A percentile compares a stretch with the other conserved stretches of the same genome.
phyloP scores from a whole-genome alignment of 2,888 invertebrate genomes.

The Allophyes oxyacanthae region DNA sequence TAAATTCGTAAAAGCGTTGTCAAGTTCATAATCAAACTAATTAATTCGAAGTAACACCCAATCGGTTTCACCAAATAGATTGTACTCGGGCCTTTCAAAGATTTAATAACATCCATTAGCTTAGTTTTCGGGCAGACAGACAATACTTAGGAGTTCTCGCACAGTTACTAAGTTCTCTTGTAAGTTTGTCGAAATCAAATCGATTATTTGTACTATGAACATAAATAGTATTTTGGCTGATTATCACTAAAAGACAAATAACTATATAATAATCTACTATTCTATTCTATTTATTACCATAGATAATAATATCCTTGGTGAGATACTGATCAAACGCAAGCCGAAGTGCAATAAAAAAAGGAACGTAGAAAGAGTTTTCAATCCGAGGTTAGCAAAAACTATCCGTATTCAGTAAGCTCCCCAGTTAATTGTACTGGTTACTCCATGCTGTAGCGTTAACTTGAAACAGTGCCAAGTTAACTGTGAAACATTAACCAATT shows the following conservation, averaged over 20 bases:
- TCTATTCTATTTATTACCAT: too few species aligned
- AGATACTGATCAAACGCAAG: too few species aligned
- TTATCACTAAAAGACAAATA: too few species aligned
- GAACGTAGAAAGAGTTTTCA: background rate
- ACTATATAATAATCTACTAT: too few species aligned
- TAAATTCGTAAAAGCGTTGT: constrained; percentile 21
- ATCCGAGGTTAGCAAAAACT: constrained; percentile 22
- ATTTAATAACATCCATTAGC: constrained; percentile 56
- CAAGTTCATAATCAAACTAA: constrained; percentile 33
- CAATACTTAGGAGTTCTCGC: constrained; percentile 26
- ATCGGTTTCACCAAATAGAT: constrained; percentile 36
- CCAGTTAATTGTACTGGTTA: constrained; percentile 43
- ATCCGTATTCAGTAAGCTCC: constrained; percentile 27
- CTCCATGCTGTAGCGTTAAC: constrained; percentile 19
- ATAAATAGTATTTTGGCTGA: too few species aligned
- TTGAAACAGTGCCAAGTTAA: constrained; percentile 47
- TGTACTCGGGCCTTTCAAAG: constrained; percentile 51
- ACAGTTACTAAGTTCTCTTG: constrained; percentile 6
- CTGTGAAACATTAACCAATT: constrained; percentile 42
- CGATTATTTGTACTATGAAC: too few species aligned
- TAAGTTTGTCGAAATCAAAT: too few species aligned
- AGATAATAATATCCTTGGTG: too few species aligned
- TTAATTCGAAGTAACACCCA: constrained; percentile 37
- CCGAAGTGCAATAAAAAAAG: too few species aligned
- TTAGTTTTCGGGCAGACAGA: constrained; percentile 37